phyloP scores from a whole-genome alignment of 2,888 invertebrate species.

The Eudemis profundana region DNA sequence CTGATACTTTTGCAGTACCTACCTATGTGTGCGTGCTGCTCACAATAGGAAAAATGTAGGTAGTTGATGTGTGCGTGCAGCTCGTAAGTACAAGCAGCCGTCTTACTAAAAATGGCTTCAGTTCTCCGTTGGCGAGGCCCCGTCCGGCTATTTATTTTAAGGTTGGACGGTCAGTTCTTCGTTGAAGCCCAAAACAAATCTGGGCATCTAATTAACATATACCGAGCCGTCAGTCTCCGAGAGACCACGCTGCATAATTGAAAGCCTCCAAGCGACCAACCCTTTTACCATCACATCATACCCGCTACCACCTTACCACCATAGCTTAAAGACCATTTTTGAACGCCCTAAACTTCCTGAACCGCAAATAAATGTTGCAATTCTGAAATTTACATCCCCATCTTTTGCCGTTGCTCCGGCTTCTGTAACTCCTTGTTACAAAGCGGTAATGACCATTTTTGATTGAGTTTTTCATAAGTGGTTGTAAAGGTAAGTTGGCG shows the following conservation, averaged over 20 bases:
- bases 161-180: slow-evolving; percentile 23
- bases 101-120: no score
- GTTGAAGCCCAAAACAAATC: slow-evolving; percentile 33
- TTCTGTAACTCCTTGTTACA: background rate
- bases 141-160: no score
- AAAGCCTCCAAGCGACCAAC: slow-evolving; percentile 37
- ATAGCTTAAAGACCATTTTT: background rate
- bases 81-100: no score
- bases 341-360: background rate
- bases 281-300: background rate
- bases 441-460: background rate
- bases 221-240: slow-evolving; percentile 35
- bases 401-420: background rate
- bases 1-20: no score
- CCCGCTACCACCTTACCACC: background rate
- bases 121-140: no score
- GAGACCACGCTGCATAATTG: slow-evolving; percentile 41
- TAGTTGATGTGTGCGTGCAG: no score
- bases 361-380: slow-evolving; percentile 16
- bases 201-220: slow-evolving; percentile 44
- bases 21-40: no score
- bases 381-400: background rate
- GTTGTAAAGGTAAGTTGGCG: slow-evolving; percentile 3
- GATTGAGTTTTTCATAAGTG: background rate
- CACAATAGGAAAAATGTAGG: no score